phyloP scores from a whole-genome alignment of 2,888 invertebrate genomes.

The Macaria liturata region DNA sequence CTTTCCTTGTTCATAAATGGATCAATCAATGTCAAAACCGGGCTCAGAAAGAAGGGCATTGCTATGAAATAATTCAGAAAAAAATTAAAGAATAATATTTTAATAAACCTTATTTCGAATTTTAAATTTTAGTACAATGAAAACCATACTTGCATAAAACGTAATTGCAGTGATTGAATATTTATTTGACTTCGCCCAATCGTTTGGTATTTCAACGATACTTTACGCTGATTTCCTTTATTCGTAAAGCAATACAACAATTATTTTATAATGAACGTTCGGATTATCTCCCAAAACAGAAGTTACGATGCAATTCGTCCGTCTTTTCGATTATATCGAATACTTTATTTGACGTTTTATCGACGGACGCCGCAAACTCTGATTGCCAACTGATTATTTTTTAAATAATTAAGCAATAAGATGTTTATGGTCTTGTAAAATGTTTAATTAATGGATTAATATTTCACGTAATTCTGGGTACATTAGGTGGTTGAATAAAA shows the following conservation, averaged over 20 bases:
- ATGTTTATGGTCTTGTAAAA: conserved; percentile 17
- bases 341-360: conserved; percentile 25
- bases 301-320: conserved; percentile 19
- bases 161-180: no score
- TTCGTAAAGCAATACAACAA: conserved; percentile 3
- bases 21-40: conserved; percentile 11
- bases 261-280: conserved; percentile 11
- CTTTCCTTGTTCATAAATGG: conserved; percentile 8
- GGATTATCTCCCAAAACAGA: conserved; percentile 15
- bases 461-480: conserved; percentile 4
- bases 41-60: background rate
- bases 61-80: no score
- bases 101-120: no score
- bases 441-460: conserved; percentile 6
- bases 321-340: conserved; percentile 24
- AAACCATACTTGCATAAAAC: no score
- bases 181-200: no score
- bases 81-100: no score
- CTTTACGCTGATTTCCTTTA: conserved; percentile 10
- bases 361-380: conserved; percentile 15
- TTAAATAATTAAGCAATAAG: conserved; percentile 25
- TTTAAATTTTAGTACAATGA: no score
- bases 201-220: background rate
- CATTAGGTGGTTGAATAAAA: conserved; percentile 8
- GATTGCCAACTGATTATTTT: conserved; percentile 18